Evolutionary conservation across 2,113 vertebrate species (phyloP), one percentile per base, ranked within the genome.

Genomic region (Machaerirhynchus nigripectus): DNA sequence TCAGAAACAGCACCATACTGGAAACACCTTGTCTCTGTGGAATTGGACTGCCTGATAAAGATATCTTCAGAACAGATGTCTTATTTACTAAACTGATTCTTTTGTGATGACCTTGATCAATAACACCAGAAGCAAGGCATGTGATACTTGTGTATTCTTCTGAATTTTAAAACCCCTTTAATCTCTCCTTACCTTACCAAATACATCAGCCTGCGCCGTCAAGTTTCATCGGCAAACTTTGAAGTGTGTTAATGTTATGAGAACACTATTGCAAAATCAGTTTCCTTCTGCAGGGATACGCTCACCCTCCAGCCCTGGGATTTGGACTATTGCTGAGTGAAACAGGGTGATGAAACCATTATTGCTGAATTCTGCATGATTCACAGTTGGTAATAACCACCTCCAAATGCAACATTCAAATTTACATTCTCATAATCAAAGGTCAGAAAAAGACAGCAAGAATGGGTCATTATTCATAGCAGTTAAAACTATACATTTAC

Each of bases 381-480:
- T 95, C 92, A 95, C 39, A 40, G 65, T 11, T 71, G 64, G 82
- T 89, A 97, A 96, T 92, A 96, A 83, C 67, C 55, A 89, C 60
- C 53, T 93, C 65, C 65, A 93, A 95, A 90, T 63, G 73, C 74
- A 96, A 93, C 85, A 83, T 78, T 95, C 59, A 57, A 68, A 91
- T 84, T 75, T 88, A 95, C 65, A 84, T 83, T 88, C 84, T 94
- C 87, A 90, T 81, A 94, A 95, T 85, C 89, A 95, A 94, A 84
- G 84, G 80, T 92, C 95, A 97, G 69, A 84, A 94, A 92, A 90
- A 96, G 88, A 89, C 69, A 94, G 64, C 24, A 96, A 94, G 68
- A 93, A 94, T n/a, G n/a, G 64, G 50, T 77, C 70, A 84, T 94
- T 82, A 91, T 64, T 96, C 84, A 73, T 23, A 63, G 74, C 71